These are phyloP conservation scores for Linhomoeus sp. DNA, from an alignment of 2,888 invertebrate genomes.

Conservation along the genomic window DNA sequence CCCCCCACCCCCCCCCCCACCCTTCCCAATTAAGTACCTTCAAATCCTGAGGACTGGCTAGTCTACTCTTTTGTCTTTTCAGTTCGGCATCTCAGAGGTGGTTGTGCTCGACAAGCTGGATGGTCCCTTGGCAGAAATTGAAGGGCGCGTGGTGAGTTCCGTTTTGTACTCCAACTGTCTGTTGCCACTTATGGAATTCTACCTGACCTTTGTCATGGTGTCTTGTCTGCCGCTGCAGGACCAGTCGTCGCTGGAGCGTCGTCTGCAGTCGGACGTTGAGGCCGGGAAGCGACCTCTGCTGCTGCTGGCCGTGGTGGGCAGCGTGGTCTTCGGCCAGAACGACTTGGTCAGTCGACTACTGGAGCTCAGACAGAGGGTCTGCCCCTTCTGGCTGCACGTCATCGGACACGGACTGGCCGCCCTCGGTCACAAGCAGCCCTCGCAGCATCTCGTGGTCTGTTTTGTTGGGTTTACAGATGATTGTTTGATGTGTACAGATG, in stretches of 20 bases:
- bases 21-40: too few relatives aligned
- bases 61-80: too few relatives aligned
- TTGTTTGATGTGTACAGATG: too few relatives aligned
- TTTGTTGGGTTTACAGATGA: too few relatives aligned
- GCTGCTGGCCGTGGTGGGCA: conserved; percentile 18
- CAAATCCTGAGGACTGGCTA: too few relatives aligned
- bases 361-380: conserved; percentile 46
- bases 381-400: conserved; percentile 69
- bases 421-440: conserved; percentile 25
- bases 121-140: conserved; percentile 12
- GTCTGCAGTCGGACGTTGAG: conserved; percentile 10
- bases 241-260: conserved; percentile 9
- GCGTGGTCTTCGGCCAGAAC: conserved; percentile 18
- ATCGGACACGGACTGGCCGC: conserved; percentile 38
- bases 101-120: conserved; percentile 12
- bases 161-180: too few relatives aligned
- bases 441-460: conserved; percentile 12
- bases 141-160: background rate
- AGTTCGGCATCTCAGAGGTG: conserved; percentile 13
- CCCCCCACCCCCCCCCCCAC: too few relatives aligned
- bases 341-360: conserved; percentile 18
- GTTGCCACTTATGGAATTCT: too few relatives aligned
- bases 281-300: conserved; percentile 15
- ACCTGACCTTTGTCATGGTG: too few relatives aligned
- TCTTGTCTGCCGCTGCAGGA: too few relatives aligned